Percentiles rank a stretch among this genome's conserved stretches.
phyloP scores from a whole-genome alignment of 1,140 invertebrate genomes.

The Caenorhabditis elegans region WBcel235 BX284605.5:8221001-8221500 shows the following conservation, averaged over 20 bases:
- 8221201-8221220: not conserved
- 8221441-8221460: not conserved
- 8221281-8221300: constrained; percentile 1
- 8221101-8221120: constrained; percentile 4
- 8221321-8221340: not conserved
- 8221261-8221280: too few species aligned
- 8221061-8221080: not conserved
- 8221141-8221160: constrained; percentile 17
- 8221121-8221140: not conserved
- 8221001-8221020: not conserved
- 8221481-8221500: not conserved
- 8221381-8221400: not conserved
- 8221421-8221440: not conserved
- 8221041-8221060: constrained; percentile 6
- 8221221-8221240: too few species aligned
- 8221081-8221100: not conserved
- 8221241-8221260: too few species aligned
- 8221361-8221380: not conserved
- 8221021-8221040: not conserved
- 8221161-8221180: not conserved
- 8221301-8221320: not conserved
- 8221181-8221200: not conserved
- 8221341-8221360: not conserved
- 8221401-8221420: too few species aligned
- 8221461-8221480: not conserved